Evolutionary conservation across 2,113 vertebrate genomes (phyloP), one percentile per base, ranked within the genome.

Genomic region (Toxostoma redivivum): DNA sequence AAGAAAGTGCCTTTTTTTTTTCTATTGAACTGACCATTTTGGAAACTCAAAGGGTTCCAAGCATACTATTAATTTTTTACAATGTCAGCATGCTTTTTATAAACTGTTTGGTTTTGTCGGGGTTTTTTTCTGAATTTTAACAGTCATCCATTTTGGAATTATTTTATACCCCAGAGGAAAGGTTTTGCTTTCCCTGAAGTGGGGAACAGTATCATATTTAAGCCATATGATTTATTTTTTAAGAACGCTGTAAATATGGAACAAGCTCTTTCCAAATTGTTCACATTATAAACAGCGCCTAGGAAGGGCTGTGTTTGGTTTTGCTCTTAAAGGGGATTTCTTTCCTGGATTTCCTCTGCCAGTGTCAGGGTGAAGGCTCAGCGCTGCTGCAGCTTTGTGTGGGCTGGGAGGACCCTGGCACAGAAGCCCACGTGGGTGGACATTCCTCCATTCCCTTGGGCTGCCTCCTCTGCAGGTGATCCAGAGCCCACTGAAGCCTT

Each of bases 31-130:
- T 96, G 91, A 93, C 88, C 77, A 65, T 93, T 95, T 79, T 92
- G 76, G 96, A 96, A 97, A 97, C 24, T 94, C 74, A 91, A 90
- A 80, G 73, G 60, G 50, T 95, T 97, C 91, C 95, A 97, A 97
- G 94, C 92, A 69, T 95, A 81, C 87, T 94, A 96, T 98, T 96
- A 96, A 94, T 98, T 97, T 97, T 94, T 96, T 95, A 97, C 95
- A 93, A 81, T 90, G 93, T 97, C 95, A 95, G 96, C 93, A 72
- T 65, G 83, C 82, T 97, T 96, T 97, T 97, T 97, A 96, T 97
- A 98, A 97, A 97, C 92, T 96, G 69, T 62, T 93, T 85, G 86
- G n/a, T 3, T n/a, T 48, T 66, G 10, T 12, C 27, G 28, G 50
- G 7, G 4, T 56, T 53, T 94, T 93, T 70, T 84, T 23, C 58